Percentiles rank a stretch among this genome's conserved stretches.
Evolutionary conservation across 1,140 invertebrate genomes (phyloP).

Genomic region (Drosophila nigromelanica): DNA sequence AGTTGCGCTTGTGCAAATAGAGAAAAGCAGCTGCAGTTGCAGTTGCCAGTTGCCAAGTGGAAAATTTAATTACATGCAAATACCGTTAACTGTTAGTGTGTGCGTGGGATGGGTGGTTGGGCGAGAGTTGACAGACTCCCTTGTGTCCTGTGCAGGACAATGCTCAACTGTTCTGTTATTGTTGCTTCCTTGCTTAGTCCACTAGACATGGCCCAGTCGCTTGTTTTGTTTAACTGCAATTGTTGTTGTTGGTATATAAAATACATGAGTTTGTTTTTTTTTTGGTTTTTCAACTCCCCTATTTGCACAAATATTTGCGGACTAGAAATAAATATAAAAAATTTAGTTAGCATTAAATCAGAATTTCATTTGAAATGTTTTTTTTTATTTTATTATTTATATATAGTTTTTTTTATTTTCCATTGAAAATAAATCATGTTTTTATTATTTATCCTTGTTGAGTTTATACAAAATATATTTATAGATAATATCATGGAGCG

Average conservation of each 20-base stretch:
- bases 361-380: too few species aligned
- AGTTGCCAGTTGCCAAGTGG: slow-evolving; percentile 64
- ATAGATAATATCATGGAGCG: too few species aligned
- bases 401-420: too few species aligned
- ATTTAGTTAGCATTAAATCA: too few species aligned
- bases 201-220: background rate
- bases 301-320: slow-evolving; percentile 19
- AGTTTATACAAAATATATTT: too few species aligned
- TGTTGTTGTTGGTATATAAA: background rate
- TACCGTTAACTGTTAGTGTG: slow-evolving; percentile 56
- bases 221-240: slow-evolving; percentile 13
- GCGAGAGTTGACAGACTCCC: slow-evolving; percentile 10
- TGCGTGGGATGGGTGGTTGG: background rate
- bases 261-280: background rate
- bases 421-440: too few species aligned
- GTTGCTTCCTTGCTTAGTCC: slow-evolving; percentile 18
- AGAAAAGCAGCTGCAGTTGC: slow-evolving; percentile 66
- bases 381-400: too few species aligned
- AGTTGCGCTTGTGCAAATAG: slow-evolving; percentile 58
- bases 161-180: slow-evolving; percentile 17
- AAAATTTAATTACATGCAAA: slow-evolving; percentile 78
- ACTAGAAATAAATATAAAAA: background rate
- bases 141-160: slow-evolving; percentile 20
- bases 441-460: too few species aligned
- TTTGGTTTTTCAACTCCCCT: background rate